phyloP scores from a whole-genome alignment of 1,140 invertebrate species.

The Macrotrachela quadricornifera region DNA sequence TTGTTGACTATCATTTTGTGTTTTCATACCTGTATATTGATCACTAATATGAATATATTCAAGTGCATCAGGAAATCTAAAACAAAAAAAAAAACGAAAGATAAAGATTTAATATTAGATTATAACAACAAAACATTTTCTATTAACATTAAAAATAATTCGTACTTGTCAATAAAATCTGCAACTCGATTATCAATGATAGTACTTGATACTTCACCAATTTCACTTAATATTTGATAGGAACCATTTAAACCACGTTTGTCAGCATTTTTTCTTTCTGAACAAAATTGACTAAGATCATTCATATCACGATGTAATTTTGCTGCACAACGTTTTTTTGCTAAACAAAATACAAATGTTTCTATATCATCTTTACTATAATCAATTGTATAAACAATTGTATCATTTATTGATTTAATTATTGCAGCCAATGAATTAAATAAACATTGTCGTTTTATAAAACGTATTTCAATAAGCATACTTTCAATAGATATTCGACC shows the following conservation, averaged over 20 bases:
- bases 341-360: constrained; percentile 72
- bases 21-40: constrained; percentile 64
- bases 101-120: too few relatives aligned
- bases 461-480: constrained; percentile 79
- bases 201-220: constrained; percentile 56
- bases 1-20: constrained; percentile 29
- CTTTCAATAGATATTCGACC: constrained; percentile 79
- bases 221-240: constrained; percentile 67
- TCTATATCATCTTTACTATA: constrained; percentile 55
- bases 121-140: too few relatives aligned
- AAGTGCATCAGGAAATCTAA: constrained; percentile 42
- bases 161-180: constrained; percentile 17
- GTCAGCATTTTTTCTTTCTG: constrained; percentile 61
- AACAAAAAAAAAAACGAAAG: too few relatives aligned
- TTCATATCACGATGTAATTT: constrained; percentile 57
- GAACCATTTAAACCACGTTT: constrained; percentile 56
- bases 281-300: constrained; percentile 46
- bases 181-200: constrained; percentile 56
- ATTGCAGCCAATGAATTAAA: constrained; percentile 39
- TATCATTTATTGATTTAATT: constrained; percentile 54
- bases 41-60: constrained; percentile 95
- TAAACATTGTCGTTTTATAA: constrained; percentile 86
- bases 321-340: constrained; percentile 60
- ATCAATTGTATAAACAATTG: constrained; percentile 4
- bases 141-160: too few relatives aligned